A percentile compares a stretch with the other conserved stretches of the same genome.
Evolutionary conservation across 2,888 invertebrate genomes (phyloP).

Genomic region (Catocala fraxini): DNA sequence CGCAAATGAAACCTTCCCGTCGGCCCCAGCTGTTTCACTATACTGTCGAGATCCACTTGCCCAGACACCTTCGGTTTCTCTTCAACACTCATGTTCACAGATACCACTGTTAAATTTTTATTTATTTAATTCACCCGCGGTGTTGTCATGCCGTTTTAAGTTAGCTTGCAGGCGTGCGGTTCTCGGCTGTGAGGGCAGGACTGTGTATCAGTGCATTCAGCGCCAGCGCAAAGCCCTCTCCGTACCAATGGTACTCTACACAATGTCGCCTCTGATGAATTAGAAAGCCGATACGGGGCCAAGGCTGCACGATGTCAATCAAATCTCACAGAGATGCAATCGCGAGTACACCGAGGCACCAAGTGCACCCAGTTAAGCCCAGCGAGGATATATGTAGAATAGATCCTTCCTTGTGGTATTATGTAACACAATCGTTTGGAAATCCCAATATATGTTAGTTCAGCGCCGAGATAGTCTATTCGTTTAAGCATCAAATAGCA

Average conservation of each 20-base stretch:
- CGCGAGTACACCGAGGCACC: slow-evolving; percentile 19
- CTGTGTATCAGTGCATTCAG: slow-evolving; percentile 18
- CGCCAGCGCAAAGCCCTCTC: slow-evolving; percentile 8
- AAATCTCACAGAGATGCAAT: slow-evolving; percentile 41
- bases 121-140: too few relatives aligned
- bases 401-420: slow-evolving; percentile 23
- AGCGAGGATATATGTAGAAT: slow-evolving; percentile 1
- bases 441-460: not conserved
- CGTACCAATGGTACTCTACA: slow-evolving; percentile 18
- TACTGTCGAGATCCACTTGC: slow-evolving; percentile 64
- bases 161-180: slow-evolving; percentile 4
- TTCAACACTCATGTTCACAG: slow-evolving; percentile 16
- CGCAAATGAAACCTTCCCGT: slow-evolving; percentile 71
- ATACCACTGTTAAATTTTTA: too few relatives aligned
- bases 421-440: slow-evolving; percentile 16
- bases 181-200: slow-evolving; percentile 9
- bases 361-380: not conserved
- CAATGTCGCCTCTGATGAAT: slow-evolving; percentile 47
- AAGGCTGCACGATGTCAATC: slow-evolving; percentile 51
- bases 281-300: slow-evolving; percentile 57
- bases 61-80: slow-evolving; percentile 25
- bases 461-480: not conserved
- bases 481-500: not conserved
- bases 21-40: slow-evolving; percentile 65
- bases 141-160: too few relatives aligned